Conservation (phyloP, 1,140 invertebrate genomes). For the Protaetia brevitarsis region DNA sequence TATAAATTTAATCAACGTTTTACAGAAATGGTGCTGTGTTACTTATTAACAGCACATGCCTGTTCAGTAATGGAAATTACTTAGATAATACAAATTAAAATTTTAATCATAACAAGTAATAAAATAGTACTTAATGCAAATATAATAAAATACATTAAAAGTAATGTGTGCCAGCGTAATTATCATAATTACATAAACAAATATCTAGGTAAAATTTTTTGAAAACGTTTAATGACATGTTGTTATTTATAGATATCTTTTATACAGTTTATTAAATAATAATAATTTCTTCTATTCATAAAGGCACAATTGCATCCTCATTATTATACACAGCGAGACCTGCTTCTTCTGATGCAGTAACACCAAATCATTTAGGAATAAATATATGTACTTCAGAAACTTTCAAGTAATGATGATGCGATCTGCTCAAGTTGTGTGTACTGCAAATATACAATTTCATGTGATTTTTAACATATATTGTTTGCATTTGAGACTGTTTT, state of each 20-base stretch:
- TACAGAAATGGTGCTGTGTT: no score
- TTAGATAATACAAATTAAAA: no score
- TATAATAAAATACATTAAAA: neutral
- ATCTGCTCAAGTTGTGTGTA: constrained; percentile 4
- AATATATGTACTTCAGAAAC: neutral
- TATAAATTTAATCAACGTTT: neutral
- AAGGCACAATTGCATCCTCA: constrained; percentile 3
- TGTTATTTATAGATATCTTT: constrained; percentile 17
- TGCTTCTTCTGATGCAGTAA: neutral
- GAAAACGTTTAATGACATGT: neutral
- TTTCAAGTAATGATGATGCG: neutral
- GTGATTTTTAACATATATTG: neutral
- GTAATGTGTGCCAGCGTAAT: constrained; percentile 2
- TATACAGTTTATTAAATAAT: neutral
- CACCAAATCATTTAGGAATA: neutral
- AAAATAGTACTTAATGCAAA: neutral
- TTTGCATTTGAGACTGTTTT: neutral
- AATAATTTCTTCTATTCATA: neutral
- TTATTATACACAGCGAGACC: neutral
- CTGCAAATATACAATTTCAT: neutral
- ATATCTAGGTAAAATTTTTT: neutral
- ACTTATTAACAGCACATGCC: neutral
- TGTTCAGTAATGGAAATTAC: neutral
- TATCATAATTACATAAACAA: neutral
- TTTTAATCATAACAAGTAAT: neutral